phyloP scores from a whole-genome alignment of 2,888 invertebrate species.

The Orchesellides sinensis region DNA sequence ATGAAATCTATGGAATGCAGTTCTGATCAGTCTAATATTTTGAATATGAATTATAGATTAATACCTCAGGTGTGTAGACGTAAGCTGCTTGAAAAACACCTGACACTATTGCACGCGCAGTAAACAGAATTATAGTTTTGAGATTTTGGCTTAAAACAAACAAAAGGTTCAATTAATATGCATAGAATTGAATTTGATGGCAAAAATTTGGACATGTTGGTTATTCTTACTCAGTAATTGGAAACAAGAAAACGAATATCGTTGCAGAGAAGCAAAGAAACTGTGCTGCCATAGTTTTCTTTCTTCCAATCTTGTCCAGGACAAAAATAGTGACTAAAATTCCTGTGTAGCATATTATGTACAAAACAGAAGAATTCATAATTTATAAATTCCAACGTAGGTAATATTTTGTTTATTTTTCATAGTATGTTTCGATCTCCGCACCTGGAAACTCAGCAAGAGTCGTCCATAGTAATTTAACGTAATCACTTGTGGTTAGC shows the following conservation, averaged over 20 bases:
- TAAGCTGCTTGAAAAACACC: conserved; percentile 97
- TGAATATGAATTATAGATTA: no score
- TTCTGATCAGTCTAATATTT: background rate
- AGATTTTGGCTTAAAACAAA: conserved; percentile 82
- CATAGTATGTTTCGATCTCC: background rate
- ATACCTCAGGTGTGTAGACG: conserved; percentile 94
- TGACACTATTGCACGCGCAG: conserved; percentile 94
- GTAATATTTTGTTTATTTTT: background rate
- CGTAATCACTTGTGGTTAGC: conserved; percentile 90
- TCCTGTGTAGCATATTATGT: conserved; percentile 78
- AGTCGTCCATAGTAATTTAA: conserved; percentile 95
- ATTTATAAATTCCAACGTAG: no score
- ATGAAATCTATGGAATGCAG: conserved; percentile 16
- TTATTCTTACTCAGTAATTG: conserved; percentile 80
- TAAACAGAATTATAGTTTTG: conserved; percentile 89
- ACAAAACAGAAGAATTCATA: background rate
- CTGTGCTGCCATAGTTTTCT: conserved; percentile 95
- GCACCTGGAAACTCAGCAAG: conserved; percentile 95
- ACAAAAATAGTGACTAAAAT: conserved; percentile 92
- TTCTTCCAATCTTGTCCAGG: conserved; percentile 93
- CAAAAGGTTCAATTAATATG: conserved; percentile 19
- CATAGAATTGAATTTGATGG: background rate
- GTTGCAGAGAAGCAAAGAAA: conserved; percentile 88
- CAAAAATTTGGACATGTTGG: background rate
- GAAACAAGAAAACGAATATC: conserved; percentile 76